A percentile compares a stretch with the other conserved stretches of the same genome.
phyloP scores from a whole-genome alignment of 2,113 vertebrate genomes.

The Gymnobelideus leadbeateri region DNA sequence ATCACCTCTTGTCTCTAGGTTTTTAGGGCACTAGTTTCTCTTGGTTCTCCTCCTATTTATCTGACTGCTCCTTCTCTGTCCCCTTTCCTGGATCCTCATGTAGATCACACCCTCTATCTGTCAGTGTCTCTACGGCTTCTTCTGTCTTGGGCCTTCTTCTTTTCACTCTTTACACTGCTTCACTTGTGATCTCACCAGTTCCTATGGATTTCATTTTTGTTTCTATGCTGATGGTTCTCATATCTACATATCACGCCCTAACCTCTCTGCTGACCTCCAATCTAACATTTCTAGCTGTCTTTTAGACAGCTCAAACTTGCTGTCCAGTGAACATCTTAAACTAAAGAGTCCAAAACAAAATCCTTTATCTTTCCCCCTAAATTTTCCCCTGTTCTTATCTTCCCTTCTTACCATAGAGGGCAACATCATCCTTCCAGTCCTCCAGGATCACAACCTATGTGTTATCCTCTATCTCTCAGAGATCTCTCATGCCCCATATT shows the following conservation, averaged over 20 bases:
- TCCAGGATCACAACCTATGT: neutral
- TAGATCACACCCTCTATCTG: neutral
- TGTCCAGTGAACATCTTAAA: neutral
- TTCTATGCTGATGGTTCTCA: neutral
- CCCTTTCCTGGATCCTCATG: neutral
- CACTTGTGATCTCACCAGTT: neutral
- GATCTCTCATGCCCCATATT: neutral
- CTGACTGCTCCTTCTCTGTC: neutral
- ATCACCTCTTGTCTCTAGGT: neutral
- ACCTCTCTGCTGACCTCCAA: neutral
- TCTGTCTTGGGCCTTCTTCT: neutral
- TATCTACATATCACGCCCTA: neutral
- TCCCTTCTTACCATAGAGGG: neutral
- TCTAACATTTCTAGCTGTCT: neutral
- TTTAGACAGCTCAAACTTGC: neutral
- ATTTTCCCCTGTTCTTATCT: neutral
- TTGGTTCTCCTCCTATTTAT: neutral
- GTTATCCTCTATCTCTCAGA: neutral
- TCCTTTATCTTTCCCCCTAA: neutral
- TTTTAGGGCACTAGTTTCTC: neutral
- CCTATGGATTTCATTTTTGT: neutral
- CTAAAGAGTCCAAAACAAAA: neutral
- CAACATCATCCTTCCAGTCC: neutral
- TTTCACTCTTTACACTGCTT: neutral
- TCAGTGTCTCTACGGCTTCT: neutral